Conservation (phyloP, 2,113 vertebrate species). For the Tyto alba region DNA sequence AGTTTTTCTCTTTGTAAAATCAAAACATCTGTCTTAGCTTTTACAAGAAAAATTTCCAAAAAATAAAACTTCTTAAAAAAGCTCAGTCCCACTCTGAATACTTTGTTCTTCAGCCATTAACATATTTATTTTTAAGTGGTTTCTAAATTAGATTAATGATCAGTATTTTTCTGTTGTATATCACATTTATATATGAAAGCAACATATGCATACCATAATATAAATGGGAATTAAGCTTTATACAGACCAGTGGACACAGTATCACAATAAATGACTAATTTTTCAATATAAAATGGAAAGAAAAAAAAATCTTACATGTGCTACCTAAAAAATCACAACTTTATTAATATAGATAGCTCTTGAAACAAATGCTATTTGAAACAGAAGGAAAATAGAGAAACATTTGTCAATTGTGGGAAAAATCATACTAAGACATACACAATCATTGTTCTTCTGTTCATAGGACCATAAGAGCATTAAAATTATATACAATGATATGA, state of each 20-base stretch:
- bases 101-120: background rate
- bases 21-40: background rate
- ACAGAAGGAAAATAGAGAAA: background rate
- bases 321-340: background rate
- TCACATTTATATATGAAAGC: background rate
- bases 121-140: background rate
- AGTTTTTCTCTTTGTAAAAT: background rate
- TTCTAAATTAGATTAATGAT: background rate
- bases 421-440: background rate
- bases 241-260: background rate
- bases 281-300: background rate
- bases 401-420: background rate
- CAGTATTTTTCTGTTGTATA: background rate
- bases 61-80: background rate
- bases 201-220: fast-evolving
- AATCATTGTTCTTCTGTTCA: background rate
- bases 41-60: background rate
- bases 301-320: background rate
- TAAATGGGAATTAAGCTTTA: background rate
- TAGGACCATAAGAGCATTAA: background rate
- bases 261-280: background rate
- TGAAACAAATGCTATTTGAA: background rate
- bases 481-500: background rate
- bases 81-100: background rate
- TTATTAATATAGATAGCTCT: background rate